Conservation (phyloP, 2,888 invertebrate species). For the Nomada fabriciana region DNA sequence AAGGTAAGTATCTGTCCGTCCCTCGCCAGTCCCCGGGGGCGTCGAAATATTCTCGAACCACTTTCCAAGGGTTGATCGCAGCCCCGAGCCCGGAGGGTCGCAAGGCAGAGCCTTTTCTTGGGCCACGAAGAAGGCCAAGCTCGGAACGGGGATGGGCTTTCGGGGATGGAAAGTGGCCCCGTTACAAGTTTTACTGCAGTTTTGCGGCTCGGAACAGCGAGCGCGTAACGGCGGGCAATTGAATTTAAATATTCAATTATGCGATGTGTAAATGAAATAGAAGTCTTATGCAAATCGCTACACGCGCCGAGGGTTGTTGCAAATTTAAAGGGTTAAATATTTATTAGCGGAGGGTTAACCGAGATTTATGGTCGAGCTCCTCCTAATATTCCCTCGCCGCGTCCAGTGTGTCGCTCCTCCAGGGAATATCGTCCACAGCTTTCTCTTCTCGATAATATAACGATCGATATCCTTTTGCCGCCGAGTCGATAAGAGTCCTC, state of each 20-base stretch:
- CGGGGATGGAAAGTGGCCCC: slow-evolving; percentile 82
- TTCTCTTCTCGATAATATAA: slow-evolving; percentile 4
- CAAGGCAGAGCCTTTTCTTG: slow-evolving; percentile 56
- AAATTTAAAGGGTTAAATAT: slow-evolving; percentile 85
- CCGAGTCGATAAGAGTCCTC: not conserved
- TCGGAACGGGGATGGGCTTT: slow-evolving; percentile 63
- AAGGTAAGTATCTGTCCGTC: slow-evolving; percentile 51
- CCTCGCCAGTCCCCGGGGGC: slow-evolving; percentile 55
- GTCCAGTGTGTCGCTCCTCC: slow-evolving; percentile 47
- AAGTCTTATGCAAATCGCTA: slow-evolving; percentile 86
- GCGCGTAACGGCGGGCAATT: slow-evolving; percentile 84
- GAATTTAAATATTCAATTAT: slow-evolving; percentile 86
- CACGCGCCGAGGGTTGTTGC: slow-evolving; percentile 84
- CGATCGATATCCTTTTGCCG: slow-evolving; percentile 31
- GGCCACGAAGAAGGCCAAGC: slow-evolving; percentile 18
- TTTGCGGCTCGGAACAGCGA: slow-evolving; percentile 84
- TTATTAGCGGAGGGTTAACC: slow-evolving; percentile 84
- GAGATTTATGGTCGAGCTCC: slow-evolving; percentile 81
- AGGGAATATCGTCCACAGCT: slow-evolving; percentile 50
- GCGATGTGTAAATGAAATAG: slow-evolving; percentile 86
- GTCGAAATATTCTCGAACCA: slow-evolving; percentile 76
- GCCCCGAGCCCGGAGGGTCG: slow-evolving; percentile 41
- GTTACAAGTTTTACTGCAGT: slow-evolving; percentile 85
- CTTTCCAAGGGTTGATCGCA: slow-evolving; percentile 74
- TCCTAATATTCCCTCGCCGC: slow-evolving; percentile 57